These are phyloP conservation scores for Elachura formosa DNA, from an alignment of 2,113 vertebrate species.

Conservation along the genomic window DNA sequence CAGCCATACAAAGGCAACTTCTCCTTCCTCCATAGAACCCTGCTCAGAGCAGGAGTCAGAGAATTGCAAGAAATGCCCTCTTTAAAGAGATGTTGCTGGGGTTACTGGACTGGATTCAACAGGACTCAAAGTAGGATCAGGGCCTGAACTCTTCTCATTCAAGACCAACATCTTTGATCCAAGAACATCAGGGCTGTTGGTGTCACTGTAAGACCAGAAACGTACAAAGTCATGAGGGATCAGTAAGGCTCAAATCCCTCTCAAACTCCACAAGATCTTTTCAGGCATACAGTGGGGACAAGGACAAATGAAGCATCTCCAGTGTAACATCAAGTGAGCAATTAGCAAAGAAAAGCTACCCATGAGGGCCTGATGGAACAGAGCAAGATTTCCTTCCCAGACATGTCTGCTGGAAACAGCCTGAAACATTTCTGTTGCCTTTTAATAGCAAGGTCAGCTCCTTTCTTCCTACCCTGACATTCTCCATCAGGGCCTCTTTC, in stretches of 20 bases:
- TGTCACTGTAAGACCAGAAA: not conserved
- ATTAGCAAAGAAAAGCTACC: not conserved
- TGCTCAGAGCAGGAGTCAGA: not conserved
- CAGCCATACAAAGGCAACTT: not conserved
- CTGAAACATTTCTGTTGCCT: constrained; percentile 16
- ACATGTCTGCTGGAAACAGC: not conserved
- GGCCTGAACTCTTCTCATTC: not conserved
- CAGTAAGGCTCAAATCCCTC: not conserved
- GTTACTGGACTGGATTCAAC: not conserved
- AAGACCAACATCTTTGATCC: not conserved
- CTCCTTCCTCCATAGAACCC: not conserved
- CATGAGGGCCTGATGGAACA: not conserved
- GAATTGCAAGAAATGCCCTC: not conserved
- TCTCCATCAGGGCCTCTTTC: constrained; percentile 49
- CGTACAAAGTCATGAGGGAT: fast-evolving
- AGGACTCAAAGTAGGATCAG: not conserved
- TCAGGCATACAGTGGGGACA: fast-evolving
- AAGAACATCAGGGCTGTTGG: not conserved
- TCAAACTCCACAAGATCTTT: not conserved
- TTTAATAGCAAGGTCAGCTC: constrained; percentile 29
- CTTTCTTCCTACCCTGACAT: constrained; percentile 16
- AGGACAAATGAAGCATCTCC: not conserved
- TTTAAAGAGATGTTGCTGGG: not conserved
- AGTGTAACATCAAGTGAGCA: not conserved
- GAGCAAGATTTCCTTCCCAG: not conserved